A percentile compares a stretch with the other conserved stretches of the same genome.
Evolutionary conservation across 2,797 vertebrate species (phyloP).

Genomic region (Gila robusta): DNA sequence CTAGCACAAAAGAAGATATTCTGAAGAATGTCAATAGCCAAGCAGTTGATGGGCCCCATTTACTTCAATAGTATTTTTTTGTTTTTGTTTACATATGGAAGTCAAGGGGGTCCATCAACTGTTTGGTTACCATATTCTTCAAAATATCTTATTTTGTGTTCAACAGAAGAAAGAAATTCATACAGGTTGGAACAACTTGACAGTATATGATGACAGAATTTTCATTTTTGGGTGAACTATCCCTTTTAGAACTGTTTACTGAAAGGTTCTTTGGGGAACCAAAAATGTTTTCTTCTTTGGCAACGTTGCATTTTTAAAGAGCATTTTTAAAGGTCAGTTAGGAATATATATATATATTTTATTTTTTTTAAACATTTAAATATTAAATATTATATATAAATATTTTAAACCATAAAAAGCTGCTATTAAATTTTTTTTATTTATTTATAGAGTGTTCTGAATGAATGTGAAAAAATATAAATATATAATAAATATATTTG

Average conservation of each 20-base stretch:
- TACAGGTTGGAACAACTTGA: neutral
- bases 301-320: neutral
- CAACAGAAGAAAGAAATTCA: neutral
- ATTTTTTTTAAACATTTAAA: too few relatives aligned
- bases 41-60: too few relatives aligned
- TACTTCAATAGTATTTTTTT: too few relatives aligned
- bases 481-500: neutral
- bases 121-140: neutral
- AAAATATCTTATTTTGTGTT: neutral
- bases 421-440: neutral
- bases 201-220: neutral
- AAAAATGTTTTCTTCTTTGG: neutral
- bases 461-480: neutral
- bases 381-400: too few relatives aligned
- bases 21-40: too few relatives aligned
- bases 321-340: neutral
- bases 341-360: too few relatives aligned
- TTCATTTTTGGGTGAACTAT: neutral
- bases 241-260: neutral
- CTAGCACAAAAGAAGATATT: too few relatives aligned
- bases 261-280: neutral
- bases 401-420: neutral
- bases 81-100: too few relatives aligned
- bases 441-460: neutral
- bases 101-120: neutral